Base-by-base conservation (phyloP, 2,113 vertebrate species). In the Odontesthes bonariensis region DNA sequence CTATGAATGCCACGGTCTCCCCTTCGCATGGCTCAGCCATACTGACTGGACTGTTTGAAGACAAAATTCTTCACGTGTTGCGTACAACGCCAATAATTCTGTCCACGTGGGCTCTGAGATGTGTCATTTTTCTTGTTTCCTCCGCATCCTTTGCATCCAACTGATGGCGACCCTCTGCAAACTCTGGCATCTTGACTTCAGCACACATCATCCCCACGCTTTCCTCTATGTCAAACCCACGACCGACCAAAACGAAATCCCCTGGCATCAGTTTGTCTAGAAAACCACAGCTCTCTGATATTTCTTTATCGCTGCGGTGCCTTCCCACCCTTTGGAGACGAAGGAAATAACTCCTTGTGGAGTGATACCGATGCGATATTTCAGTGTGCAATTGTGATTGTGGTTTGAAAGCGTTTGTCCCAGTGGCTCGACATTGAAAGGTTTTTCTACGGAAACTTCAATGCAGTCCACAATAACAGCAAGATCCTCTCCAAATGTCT, bases 21-120 rank as follows among this genome's bases (percentile, higher is more conserved):
- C 1, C 92, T 91, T 90, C 89, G 92, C 56, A 82, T 0, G 35
- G 35, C 11, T 42, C 35, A 14, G 16, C 27, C 60, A 63, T n/a
- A 16, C 42, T n/a, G 42, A 63, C 9, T 4, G 42, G 60, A 8
- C n/a, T 3, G 4, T n/a, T 8, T 47, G 42, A 31, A 4, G 23
- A 19, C 44, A 63, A 32, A 11, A 47, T 46, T 19, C 6, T 47
- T 8, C 12, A 67, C 6, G 4, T 67, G 49, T 23, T 40, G 33
- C 20, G 20, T 14, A 67, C 13, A 3, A 9, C 7, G 17, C 51
- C 65, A 19, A 27, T 42, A 1, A 55, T 5, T 19, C 35, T 27
- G 9, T 44, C 35, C 1, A 55, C 20, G 5, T 55, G 65, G 35
- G 8, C 0, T 27, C 51, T 54, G 5, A 44, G 14, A 33, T 55